These are phyloP conservation scores for Megalurothrips usitatus DNA, from an alignment of 2,888 invertebrate species.

Conservation along the genomic window DNA sequence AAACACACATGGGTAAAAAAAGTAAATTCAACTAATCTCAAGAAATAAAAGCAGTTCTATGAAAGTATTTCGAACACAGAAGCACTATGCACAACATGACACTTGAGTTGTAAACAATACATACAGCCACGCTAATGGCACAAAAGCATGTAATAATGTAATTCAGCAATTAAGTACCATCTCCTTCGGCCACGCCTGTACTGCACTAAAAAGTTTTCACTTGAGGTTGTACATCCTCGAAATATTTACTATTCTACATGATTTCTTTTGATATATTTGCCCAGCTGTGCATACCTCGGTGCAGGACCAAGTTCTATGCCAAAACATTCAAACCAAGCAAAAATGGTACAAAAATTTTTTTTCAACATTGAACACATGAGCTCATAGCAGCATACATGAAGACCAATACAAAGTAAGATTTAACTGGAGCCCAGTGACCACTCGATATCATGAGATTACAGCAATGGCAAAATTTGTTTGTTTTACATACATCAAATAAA, in stretches of 20 bases:
- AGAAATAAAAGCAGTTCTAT: background rate
- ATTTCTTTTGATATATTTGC: background rate
- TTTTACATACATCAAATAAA: too few relatives aligned
- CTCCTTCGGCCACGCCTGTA: background rate
- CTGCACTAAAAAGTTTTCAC: background rate
- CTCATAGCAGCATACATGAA: background rate
- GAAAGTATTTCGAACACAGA: background rate
- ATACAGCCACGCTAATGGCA: background rate
- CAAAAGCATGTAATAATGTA: background rate
- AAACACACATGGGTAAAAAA: background rate
- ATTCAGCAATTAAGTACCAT: conserved; percentile 6
- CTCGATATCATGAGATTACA: background rate
- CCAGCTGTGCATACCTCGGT: background rate
- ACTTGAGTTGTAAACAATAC: background rate
- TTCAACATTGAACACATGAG: background rate
- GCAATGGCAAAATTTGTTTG: background rate
- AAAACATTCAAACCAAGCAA: conserved; percentile 11
- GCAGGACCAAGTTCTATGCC: background rate
- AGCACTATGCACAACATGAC: background rate
- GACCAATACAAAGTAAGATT: background rate
- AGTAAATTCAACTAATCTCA: background rate
- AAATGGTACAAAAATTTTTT: background rate
- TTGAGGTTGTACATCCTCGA: background rate
- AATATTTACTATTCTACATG: background rate
- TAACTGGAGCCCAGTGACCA: background rate